Conservation (phyloP, 2,113 vertebrate genomes). For the Oryctolagus cuniculus region DNA sequence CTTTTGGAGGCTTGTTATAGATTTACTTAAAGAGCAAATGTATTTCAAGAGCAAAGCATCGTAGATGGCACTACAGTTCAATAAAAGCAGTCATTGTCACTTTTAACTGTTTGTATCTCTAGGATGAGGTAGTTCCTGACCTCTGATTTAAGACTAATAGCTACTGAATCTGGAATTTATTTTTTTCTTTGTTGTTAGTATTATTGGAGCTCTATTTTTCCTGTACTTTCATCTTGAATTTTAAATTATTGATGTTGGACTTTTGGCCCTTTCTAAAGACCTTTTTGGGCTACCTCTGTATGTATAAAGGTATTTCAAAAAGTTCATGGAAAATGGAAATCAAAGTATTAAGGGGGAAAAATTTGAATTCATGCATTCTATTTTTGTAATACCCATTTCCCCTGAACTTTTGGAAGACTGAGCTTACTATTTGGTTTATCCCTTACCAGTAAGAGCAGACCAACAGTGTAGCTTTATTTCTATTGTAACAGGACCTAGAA, state of each 20-base stretch:
- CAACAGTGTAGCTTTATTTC: background rate
- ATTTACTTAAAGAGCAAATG: conserved; percentile 1
- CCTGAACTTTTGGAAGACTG: background rate
- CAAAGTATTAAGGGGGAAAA: no score
- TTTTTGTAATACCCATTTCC: no score
- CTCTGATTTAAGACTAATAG: conserved; percentile 40
- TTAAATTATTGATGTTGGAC: background rate
- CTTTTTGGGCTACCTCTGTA: background rate
- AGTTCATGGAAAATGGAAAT: no score
- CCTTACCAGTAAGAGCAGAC: background rate
- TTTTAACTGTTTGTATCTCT: conserved; percentile 55
- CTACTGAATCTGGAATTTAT: conserved; percentile 33
- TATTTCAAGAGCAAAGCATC: conserved; percentile 36
- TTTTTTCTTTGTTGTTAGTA: conserved; percentile 34
- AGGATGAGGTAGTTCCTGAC: conserved; percentile 23
- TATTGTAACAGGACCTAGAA: background rate
- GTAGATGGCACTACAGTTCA: background rate
- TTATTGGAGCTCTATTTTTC: conserved; percentile 38
- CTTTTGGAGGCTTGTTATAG: conserved; percentile 50
- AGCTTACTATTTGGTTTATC: background rate
- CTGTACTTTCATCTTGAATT: conserved; percentile 29
- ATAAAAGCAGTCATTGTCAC: conserved; percentile 56
- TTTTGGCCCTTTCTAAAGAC: conserved; percentile 21
- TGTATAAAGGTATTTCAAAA: background rate
- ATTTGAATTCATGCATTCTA: no score